These are phyloP conservation scores for Solea senegalensis DNA, from an alignment of 2,113 vertebrate species.

Conservation along the genomic window DNA sequence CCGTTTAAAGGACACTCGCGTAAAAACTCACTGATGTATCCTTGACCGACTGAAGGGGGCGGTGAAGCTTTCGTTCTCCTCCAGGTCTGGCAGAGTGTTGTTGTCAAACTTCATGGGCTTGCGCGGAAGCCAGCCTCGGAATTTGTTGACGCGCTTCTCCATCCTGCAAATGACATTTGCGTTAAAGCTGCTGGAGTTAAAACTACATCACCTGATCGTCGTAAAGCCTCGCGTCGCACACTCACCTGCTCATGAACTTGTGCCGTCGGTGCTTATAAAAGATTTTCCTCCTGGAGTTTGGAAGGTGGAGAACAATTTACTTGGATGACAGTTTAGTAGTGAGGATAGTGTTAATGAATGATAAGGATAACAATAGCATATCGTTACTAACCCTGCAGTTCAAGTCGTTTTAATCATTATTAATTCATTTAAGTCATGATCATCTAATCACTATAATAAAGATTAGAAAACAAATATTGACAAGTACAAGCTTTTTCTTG, in stretches of 20 bases:
- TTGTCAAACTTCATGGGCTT: conserved; percentile 95
- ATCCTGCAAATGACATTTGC: conserved; percentile 79
- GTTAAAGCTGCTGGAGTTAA: conserved; percentile 4
- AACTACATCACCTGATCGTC: neutral
- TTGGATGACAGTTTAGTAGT: neutral
- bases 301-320: conserved; percentile 36
- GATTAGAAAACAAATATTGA: too few species aligned
- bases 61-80: conserved; percentile 95
- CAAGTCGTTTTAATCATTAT: neutral
- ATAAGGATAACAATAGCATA: neutral
- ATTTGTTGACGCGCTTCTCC: conserved; percentile 94
- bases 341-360: neutral
- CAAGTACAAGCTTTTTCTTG: too few species aligned
- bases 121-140: conserved; percentile 92
- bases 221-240: neutral
- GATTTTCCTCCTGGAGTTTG: conserved; percentile 94
- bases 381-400: neutral
- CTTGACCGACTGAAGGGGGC: conserved; percentile 95
- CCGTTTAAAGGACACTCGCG: neutral
- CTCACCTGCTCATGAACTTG: conserved; percentile 96
- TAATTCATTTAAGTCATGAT: too few species aligned
- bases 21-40: conserved; percentile 91
- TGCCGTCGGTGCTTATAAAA: conserved; percentile 93
- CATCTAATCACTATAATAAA: too few species aligned
- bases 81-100: conserved; percentile 91